A percentile compares a stretch with the other conserved stretches of the same genome.
Evolutionary conservation across 2,888 invertebrate species (phyloP).

Genomic region (Brassicogethes aeneus): DNA sequence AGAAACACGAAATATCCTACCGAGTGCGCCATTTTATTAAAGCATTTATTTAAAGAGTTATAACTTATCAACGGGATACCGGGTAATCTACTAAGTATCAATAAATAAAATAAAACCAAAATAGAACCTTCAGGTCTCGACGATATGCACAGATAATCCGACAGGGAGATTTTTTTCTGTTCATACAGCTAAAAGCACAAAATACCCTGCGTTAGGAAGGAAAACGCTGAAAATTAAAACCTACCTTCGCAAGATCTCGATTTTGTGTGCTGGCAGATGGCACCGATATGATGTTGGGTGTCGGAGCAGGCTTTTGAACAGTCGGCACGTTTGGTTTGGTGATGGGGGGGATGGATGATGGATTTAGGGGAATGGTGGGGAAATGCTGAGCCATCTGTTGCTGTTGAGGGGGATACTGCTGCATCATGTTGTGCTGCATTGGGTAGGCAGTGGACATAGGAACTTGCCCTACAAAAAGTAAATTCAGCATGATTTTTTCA

Average conservation of each 20-base stretch:
- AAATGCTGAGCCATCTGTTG: not conserved
- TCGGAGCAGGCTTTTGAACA: not conserved
- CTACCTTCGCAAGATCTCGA: slow-evolving; percentile 20
- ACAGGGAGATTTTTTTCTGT: slow-evolving; percentile 37
- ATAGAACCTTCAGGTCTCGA: slow-evolving; percentile 35
- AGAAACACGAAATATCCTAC: no score
- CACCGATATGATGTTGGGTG: no score
- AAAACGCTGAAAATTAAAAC: slow-evolving; percentile 4
- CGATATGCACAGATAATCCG: slow-evolving; percentile 36
- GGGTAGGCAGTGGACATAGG: not conserved
- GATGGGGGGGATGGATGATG: no score
- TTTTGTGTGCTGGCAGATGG: slow-evolving; percentile 4
- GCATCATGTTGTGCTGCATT: not conserved
- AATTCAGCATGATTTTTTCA: not conserved
- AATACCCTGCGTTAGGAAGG: slow-evolving; percentile 4
- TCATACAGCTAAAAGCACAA: slow-evolving; percentile 35
- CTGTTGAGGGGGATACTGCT: not conserved
- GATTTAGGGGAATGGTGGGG: not conserved
- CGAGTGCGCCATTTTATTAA: no score
- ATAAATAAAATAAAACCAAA: not conserved
- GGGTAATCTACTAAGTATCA: no score
- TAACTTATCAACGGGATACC: no score
- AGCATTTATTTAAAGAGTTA: no score
- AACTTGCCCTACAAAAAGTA: no score
- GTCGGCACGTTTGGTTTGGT: not conserved